These are phyloP conservation scores for Ochropleura leucogaster DNA, from an alignment of 2,888 invertebrate species.

Conservation along the genomic window DNA sequence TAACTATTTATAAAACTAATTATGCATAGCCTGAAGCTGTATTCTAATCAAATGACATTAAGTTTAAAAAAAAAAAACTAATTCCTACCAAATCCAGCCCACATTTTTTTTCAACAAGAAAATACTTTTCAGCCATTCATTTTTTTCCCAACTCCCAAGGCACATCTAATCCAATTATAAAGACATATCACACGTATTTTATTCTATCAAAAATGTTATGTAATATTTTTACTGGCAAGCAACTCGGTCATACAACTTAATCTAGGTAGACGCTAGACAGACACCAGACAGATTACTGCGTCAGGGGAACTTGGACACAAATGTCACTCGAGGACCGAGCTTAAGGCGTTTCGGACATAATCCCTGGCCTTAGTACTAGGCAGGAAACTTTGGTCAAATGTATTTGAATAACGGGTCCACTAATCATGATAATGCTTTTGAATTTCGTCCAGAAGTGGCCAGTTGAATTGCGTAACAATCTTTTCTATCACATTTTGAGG, in stretches of 20 bases:
- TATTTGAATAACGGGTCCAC: constrained; percentile 39
- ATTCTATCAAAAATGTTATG: background rate
- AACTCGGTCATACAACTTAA: constrained; percentile 35
- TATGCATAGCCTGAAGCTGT: too few species aligned
- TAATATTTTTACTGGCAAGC: constrained; percentile 34
- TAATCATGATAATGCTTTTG: constrained; percentile 20
- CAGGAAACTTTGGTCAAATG: constrained; percentile 31
- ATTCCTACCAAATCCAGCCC: background rate
- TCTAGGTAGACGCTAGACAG: constrained; percentile 42
- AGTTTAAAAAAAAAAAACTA: too few species aligned
- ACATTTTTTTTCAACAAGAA: background rate
- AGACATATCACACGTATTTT: background rate
- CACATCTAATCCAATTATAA: constrained; percentile 7
- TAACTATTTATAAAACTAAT: too few species aligned
- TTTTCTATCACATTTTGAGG: background rate
- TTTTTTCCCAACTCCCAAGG: background rate
- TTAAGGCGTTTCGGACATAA: constrained; percentile 61
- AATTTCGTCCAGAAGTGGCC: constrained; percentile 3
- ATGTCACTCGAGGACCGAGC: constrained; percentile 50
- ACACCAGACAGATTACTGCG: constrained; percentile 63
- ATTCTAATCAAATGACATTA: too few species aligned
- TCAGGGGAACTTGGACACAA: constrained; percentile 57
- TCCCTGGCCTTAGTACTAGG: constrained; percentile 38
- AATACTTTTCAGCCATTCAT: constrained; percentile 3
- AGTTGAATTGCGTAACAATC: background rate